A percentile compares a stretch with the other conserved stretches of the same genome.
These are phyloP conservation scores for Coregonus ussuriensis DNA, from an alignment of 2,797 vertebrate genomes.

Conservation along the genomic window DNA sequence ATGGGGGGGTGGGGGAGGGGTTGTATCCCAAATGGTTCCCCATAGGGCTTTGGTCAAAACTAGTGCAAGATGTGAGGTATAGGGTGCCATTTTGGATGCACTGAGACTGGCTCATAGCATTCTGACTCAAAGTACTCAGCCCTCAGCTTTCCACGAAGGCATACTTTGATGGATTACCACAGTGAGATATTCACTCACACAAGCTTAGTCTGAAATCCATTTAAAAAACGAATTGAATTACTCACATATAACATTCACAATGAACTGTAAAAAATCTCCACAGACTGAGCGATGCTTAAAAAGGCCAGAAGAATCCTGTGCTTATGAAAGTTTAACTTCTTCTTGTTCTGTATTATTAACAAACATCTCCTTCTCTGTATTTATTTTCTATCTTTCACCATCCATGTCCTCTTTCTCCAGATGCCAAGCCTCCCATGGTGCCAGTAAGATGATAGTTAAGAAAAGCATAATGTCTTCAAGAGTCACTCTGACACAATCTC, in stretches of 20 bases:
- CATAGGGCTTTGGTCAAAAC: background rate
- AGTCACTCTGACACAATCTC: background rate
- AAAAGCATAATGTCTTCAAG: background rate
- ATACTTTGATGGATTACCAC: background rate
- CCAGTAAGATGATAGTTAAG: background rate
- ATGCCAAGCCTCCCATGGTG: background rate
- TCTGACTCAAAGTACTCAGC: background rate
- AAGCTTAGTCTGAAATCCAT: background rate
- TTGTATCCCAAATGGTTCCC: background rate
- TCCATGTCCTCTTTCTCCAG: constrained; percentile 6
- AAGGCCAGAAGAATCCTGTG: background rate
- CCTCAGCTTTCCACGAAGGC: background rate
- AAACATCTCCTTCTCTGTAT: constrained; percentile 6
- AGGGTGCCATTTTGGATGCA: background rate
- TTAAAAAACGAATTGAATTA: background rate
- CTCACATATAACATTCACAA: constrained; percentile 3
- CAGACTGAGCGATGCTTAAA: background rate
- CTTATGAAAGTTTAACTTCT: background rate
- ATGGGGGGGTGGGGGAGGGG: background rate
- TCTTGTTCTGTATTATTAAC: constrained; percentile 11
- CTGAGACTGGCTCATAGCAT: background rate
- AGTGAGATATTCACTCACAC: background rate
- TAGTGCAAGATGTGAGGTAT: background rate
- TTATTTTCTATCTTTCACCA: background rate
- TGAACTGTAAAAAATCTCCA: background rate